Evolutionary conservation across 1,140 invertebrate species (phyloP).

Genomic region (Drosophila watanabei): DNA sequence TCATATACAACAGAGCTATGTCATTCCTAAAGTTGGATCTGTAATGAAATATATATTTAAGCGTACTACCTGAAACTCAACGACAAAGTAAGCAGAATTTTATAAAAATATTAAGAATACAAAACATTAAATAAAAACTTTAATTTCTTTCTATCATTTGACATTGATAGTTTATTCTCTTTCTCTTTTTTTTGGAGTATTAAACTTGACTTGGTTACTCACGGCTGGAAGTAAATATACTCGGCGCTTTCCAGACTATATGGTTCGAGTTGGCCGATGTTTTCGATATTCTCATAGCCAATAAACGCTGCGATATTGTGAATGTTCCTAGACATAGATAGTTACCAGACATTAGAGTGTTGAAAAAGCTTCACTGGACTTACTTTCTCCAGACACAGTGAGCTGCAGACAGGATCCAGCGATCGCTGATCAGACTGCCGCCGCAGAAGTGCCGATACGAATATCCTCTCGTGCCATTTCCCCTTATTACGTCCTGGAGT

Average conservation of each 20-base stretch:
- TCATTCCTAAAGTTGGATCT: conserved; percentile 79
- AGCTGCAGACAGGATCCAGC: conserved; percentile 75
- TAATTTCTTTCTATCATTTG: background rate
- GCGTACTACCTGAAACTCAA: too few relatives aligned
- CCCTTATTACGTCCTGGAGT: conserved; percentile 52
- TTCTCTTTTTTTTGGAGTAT: conserved; percentile 13
- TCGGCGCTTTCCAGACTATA: conserved; percentile 66
- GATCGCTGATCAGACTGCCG: conserved; percentile 69
- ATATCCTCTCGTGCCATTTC: conserved; percentile 11
- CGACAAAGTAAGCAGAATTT: background rate
- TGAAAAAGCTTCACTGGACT: background rate
- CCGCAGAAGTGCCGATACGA: conserved; percentile 73
- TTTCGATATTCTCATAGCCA: conserved; percentile 69
- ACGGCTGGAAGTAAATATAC: conserved; percentile 82
- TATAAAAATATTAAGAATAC: background rate
- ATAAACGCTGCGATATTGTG: conserved; percentile 65
- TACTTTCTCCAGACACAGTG: conserved; percentile 79
- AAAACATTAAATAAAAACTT: background rate
- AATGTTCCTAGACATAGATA: conserved; percentile 49
- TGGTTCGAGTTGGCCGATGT: conserved; percentile 48
- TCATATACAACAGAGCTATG: conserved; percentile 69
- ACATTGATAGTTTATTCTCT: conserved; percentile 7
- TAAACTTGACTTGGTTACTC: conserved; percentile 55
- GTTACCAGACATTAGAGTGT: background rate
- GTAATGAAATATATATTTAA: background rate